Base-by-base conservation (phyloP, 2,797 vertebrate species). In the Xenops minutus region DNA sequence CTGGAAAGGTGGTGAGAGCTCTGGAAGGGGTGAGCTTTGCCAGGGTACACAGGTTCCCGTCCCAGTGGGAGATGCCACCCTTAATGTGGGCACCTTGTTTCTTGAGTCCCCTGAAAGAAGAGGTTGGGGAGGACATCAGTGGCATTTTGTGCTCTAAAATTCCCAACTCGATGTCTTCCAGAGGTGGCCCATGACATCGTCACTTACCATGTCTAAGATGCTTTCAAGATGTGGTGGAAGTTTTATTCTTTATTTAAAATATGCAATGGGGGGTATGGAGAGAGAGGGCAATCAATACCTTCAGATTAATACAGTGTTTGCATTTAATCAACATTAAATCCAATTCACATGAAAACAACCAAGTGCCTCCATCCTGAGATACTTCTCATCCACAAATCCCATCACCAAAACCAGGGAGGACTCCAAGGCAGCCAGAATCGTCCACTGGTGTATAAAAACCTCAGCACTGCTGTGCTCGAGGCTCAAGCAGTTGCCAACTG, bases 251-350 rank as follows among this genome's bases (percentile, higher is more conserved):
- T 9, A 19, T 51, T 83, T 44, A 21, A 73, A 82, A 72, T 3
- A 19, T 0, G 0, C 27, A 14, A 0, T 3, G 16, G 13, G 10
- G 18, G 18, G 20, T 29, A 3, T 0, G 32, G 24, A 34, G 30
- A 46, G 11, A 85, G 20, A 62, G 6, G 10, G 23, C 68, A 80
- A 0, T 11, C 44, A 36, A 8, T 8, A 23, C 2, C 1, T 48
- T 18, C 29, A 85, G 75, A 85, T 52, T 26, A 59, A 68, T 8
- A 16, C 29, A 80, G 14, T 19, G 3, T n/a, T 69, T 59, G 46
- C 29, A 54, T 32, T 54, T 54, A 92, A 69, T 4, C 43, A 56
- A 27, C 37, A 43, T 59, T 34, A 62, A 71, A 78, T 21, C 2
- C 9, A 63, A 12, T 13, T 92, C 11, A 22, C 1, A 0, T 3